Conservation (phyloP, 2,113 vertebrate genomes). For the Arizona elegans region DNA sequence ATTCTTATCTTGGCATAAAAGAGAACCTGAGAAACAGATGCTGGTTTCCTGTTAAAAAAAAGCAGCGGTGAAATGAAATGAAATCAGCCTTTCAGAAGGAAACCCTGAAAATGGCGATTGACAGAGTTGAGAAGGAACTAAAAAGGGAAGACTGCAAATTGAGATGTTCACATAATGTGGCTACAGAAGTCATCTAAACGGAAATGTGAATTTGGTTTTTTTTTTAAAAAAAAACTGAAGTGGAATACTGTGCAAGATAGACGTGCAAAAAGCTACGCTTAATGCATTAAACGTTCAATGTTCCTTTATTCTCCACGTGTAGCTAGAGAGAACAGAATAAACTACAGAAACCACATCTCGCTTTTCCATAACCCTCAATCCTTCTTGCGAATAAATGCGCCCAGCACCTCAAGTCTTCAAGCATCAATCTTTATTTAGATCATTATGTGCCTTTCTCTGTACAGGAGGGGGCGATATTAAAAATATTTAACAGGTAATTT, state of each 20-base stretch:
- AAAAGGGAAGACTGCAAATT: background rate
- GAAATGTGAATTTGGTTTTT: background rate
- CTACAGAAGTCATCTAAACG: background rate
- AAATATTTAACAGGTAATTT: background rate
- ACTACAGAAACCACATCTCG: background rate
- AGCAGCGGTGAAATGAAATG: background rate
- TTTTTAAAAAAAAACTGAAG: background rate
- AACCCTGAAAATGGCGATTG: background rate
- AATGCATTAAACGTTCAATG: background rate
- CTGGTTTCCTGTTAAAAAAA: background rate
- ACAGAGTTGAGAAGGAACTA: background rate
- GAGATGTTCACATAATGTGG: background rate
- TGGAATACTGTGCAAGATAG: background rate
- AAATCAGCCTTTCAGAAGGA: background rate
- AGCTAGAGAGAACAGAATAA: rapidly evolving
- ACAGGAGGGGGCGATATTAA: too few relatives aligned
- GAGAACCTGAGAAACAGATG: background rate
- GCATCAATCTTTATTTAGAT: background rate
- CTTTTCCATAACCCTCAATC: background rate
- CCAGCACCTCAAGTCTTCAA: background rate
- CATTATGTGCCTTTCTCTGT: background rate
- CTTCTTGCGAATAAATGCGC: background rate
- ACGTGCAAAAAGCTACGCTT: background rate
- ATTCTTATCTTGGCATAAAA: background rate
- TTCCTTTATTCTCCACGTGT: background rate